Evolutionary conservation across 30 jellyfish, hydroid and myxozoan species (phyloP), one percentile per base, ranked within the genome.

Genomic region (Cassiopea xamachana): DNA sequence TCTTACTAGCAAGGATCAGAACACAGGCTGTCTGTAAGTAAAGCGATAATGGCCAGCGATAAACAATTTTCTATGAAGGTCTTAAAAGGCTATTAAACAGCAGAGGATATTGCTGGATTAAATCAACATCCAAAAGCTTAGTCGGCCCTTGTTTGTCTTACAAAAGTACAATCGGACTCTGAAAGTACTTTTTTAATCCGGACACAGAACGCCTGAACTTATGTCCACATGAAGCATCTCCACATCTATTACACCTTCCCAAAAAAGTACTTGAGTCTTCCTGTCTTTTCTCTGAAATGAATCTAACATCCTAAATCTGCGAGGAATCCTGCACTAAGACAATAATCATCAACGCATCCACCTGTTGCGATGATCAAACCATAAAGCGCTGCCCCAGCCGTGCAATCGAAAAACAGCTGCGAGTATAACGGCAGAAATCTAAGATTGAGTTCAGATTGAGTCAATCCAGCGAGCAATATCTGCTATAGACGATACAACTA

Each of bases 141-240:
- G 80, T 19, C 55, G 80, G 80, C 15, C 76, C 55, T 18, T 71
- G 80, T 71, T 71, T 71, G 80, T 71, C 27, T 71, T 71, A 43
- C 9, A 71, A 71, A 71, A 39, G 80, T 71, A 71, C 55, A 10
- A 6, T 71, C 80, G 58, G 58, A 19, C 51, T 17, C 43, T 64
- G 39, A 64, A 71, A 18, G 80, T 71, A 44, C n/a, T 68, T 44
- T 19, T 16, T 1, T 19, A 27, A 71, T 71, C 80, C 27, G 64
- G 64, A 55, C 64, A 55, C 12, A 55, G 64, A 3, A 55, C 64
- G 64, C 10, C 64, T 3, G 64, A 55, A 10, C 64, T 55, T 10
- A 3, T 3, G 12, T 10, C 7, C 10, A 55, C 12, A 55, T 3
- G 64, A 55, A 10, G 12, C 12, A 3, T 10, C 12, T 55, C 64